Base-by-base conservation (phyloP, 2,113 vertebrate species). In the Neotragus moschatus region DNA sequence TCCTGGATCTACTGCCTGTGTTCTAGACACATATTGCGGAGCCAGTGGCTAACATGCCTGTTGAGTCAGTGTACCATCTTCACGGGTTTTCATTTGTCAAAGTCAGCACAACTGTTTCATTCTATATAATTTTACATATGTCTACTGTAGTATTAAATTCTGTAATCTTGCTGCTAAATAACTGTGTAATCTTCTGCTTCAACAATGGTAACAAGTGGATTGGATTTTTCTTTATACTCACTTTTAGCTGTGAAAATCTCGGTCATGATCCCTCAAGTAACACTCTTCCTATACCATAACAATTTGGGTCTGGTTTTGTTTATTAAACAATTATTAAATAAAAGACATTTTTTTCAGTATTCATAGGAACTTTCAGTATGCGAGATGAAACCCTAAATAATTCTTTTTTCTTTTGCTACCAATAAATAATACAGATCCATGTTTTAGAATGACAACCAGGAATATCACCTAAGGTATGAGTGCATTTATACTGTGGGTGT, bases 71-170 rank as follows among this genome's bases (percentile, higher is more conserved):
- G 53, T 85, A 51, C 47, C 30, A 7, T 85, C 23, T 90, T 77
- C 15, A 43, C 25, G 28, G 5, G 2, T 39, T 88, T 89, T 85
- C 23, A 13, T 51, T 17, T 53, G 39, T 93, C 60, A 73, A 45
- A 88, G 33, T 45, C 61, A 33, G 39, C 28, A 14, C 47, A 49
- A 58, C 4, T 88, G 33, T 7, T 91, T 90, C 5, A 56, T 36
- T 93, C 28, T 8, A 8, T 61, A 12, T 96, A 95, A 28, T 93
- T 93, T 92, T 30, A 80, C 63, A 16, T 84, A n/a, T 91, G n/a
- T 70, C 3, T 2, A 36, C 25, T 28, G 12, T 36, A 70, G 53
- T 58, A 60, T 53, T 33, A 82, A 82, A 89, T 51, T 84, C 43
- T 77, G 28, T 7, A 82, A 5, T 77, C 82, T 14, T 96, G 10